These are phyloP conservation scores for Dasyprocta punctata DNA, from an alignment of 2,113 vertebrate genomes.

Conservation along the genomic window DNA sequence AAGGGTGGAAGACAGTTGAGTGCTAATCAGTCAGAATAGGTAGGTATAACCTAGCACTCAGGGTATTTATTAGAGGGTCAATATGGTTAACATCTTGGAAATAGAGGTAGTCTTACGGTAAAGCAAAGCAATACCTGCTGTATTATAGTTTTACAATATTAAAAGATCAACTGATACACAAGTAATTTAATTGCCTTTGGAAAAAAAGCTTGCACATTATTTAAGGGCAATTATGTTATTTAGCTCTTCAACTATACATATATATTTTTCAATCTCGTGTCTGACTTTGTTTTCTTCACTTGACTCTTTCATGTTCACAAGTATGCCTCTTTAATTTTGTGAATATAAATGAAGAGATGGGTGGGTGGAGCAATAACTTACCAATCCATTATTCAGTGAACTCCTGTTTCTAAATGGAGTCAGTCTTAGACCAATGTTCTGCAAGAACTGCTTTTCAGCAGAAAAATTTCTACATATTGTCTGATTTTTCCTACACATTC, in stretches of 20 bases:
- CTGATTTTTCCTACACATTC: fast-evolving
- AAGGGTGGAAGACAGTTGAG: neutral
- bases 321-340: neutral
- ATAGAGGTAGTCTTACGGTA: neutral
- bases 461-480: neutral
- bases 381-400: neutral
- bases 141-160: neutral
- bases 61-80: neutral
- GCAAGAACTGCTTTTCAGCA: neutral
- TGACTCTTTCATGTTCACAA: neutral
- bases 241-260: neutral
- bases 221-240: neutral
- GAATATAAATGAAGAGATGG: neutral
- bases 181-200: neutral
- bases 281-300: neutral
- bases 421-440: neutral
- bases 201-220: neutral
- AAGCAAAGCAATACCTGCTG: neutral
- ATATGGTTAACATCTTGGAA: neutral
- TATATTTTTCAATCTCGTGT: neutral
- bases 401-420: neutral
- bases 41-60: fast-evolving
- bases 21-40: neutral
- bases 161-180: neutral
- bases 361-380: neutral